Conservation (phyloP, 2,113 vertebrate species). For the Perccottus glenii region DNA sequence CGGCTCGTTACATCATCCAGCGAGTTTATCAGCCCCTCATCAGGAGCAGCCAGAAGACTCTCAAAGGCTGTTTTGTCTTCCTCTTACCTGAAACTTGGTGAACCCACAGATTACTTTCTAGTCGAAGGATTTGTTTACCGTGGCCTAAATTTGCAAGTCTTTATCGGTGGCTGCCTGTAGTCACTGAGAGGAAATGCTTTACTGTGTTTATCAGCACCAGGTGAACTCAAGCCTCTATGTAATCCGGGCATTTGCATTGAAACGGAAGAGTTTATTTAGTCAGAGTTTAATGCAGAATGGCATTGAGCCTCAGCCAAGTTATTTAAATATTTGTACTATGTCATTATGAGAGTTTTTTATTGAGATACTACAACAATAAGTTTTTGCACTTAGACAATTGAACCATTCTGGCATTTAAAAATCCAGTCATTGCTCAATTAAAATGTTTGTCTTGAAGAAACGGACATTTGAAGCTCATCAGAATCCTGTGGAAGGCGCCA, state of each 20-base stretch:
- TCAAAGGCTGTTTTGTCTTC: constrained; percentile 86
- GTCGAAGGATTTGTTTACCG: constrained; percentile 79
- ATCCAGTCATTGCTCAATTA: too few species aligned
- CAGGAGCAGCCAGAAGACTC: constrained; percentile 73
- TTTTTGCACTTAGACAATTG: too few species aligned
- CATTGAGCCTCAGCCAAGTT: too few species aligned
- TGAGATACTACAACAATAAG: too few species aligned
- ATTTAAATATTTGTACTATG: too few species aligned
- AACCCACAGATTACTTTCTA: constrained; percentile 71
- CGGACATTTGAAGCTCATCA: too few species aligned
- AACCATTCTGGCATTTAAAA: too few species aligned
- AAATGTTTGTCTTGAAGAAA: too few species aligned
- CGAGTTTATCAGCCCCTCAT: constrained; percentile 76
- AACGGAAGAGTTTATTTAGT: constrained; percentile 19
- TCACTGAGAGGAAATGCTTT: constrained; percentile 64
- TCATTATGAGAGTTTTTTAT: too few species aligned
- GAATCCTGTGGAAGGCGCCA: too few species aligned
- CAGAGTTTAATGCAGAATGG: constrained; percentile 4
- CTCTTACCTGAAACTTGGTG: constrained; percentile 72
- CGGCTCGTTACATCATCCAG: constrained; percentile 75
- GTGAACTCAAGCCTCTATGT: constrained; percentile 38
- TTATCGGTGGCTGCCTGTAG: constrained; percentile 57
- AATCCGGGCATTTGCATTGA: constrained; percentile 37
- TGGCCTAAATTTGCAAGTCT: constrained; percentile 72
- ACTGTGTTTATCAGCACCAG: constrained; percentile 44